A percentile compares a stretch with the other conserved stretches of the same genome.
phyloP scores from a whole-genome alignment of 2,888 invertebrate species.

The Orthosia gracilis region DNA sequence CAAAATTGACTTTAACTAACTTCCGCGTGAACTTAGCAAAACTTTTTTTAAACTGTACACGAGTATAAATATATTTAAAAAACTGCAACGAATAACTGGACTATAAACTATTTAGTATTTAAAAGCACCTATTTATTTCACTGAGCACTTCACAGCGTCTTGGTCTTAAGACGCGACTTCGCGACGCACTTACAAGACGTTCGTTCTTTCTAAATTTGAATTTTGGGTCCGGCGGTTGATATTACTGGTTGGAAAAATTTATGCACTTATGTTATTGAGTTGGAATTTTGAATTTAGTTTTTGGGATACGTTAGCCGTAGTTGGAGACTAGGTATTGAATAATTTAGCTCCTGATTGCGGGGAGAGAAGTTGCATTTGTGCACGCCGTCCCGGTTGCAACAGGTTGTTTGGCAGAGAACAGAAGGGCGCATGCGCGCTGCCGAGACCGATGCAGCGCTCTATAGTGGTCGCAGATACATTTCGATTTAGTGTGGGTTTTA shows the following conservation, averaged over 20 bases:
- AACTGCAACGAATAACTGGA: constrained; percentile 68
- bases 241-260: constrained; percentile 61
- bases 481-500: constrained; percentile 24
- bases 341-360: constrained; percentile 80
- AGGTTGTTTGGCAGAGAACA: constrained; percentile 87
- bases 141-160: constrained; percentile 83
- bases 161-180: constrained; percentile 76
- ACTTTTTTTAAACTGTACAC: constrained; percentile 61
- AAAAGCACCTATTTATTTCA: constrained; percentile 81
- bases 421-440: constrained; percentile 82
- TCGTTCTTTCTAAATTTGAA: constrained; percentile 64
- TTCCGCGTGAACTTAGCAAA: constrained; percentile 60
- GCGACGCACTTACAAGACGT: constrained; percentile 80
- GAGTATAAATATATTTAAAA: constrained; percentile 57
- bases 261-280: constrained; percentile 49
- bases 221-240: constrained; percentile 56
- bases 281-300: constrained; percentile 53
- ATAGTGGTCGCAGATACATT: constrained; percentile 78
- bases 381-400: constrained; percentile 89
- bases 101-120: constrained; percentile 70
- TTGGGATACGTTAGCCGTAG: constrained; percentile 46
- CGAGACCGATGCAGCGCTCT: constrained; percentile 79
- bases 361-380: constrained; percentile 87
- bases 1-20: constrained; percentile 64
- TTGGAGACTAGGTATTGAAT: constrained; percentile 67